Conservation (phyloP, 2,113 vertebrate species). For the Brachyistius frenatus region DNA sequence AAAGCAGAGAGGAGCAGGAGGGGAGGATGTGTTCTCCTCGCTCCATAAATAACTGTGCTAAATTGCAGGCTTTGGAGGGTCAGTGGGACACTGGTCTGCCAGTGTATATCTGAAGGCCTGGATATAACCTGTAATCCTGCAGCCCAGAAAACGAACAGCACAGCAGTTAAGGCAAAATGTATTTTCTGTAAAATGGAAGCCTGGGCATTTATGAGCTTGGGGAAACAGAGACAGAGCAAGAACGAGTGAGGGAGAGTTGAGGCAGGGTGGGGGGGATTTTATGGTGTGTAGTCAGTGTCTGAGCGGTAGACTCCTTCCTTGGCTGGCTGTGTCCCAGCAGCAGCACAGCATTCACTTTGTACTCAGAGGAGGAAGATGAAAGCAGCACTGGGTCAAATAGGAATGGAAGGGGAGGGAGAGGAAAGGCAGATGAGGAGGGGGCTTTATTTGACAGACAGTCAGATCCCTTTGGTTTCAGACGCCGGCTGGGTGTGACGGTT, state of each 20-base stretch:
- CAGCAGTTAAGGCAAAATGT: constrained; percentile 74
- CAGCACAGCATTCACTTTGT: constrained; percentile 75
- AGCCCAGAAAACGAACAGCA: constrained; percentile 73
- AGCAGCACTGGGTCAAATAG: constrained; percentile 60
- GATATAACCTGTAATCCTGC: constrained; percentile 78
- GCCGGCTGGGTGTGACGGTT: constrained; percentile 43
- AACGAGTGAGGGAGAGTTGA: constrained; percentile 28
- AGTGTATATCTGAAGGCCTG: constrained; percentile 73
- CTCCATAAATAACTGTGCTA: constrained; percentile 77
- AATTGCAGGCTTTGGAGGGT: constrained; percentile 81
- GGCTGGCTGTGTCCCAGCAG: constrained; percentile 69
- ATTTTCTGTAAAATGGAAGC: constrained; percentile 71
- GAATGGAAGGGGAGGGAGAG: constrained; percentile 32
- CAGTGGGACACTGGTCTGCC: constrained; percentile 75
- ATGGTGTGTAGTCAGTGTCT: constrained; percentile 64
- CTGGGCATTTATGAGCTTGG: constrained; percentile 62
- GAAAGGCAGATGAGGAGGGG: constrained; percentile 24
- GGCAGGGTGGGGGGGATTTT: constrained; percentile 53
- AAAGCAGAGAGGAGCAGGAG: constrained; percentile 59
- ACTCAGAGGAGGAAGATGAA: constrained; percentile 71
- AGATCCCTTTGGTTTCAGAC: constrained; percentile 51
- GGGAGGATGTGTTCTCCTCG: constrained; percentile 67
- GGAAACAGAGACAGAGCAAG: constrained; percentile 35
- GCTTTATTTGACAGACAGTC: constrained; percentile 52
- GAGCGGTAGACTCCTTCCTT: constrained; percentile 62